Conservation (phyloP, 2,888 invertebrate species). For the Zelleria hepariella region DNA sequence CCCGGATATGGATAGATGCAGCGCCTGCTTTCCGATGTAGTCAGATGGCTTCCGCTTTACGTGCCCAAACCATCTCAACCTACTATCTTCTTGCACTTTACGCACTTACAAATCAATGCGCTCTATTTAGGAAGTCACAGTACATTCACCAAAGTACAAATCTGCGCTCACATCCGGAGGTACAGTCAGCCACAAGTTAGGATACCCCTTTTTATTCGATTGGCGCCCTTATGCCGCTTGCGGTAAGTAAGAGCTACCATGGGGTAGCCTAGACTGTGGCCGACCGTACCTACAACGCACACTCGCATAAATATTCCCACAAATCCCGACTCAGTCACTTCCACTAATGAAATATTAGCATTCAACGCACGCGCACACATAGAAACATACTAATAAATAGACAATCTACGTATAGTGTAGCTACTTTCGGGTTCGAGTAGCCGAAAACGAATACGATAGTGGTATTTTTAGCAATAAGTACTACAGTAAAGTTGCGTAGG, state of each 20-base stretch:
- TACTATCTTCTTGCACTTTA: no score
- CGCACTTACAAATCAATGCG: not conserved
- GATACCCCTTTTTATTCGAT: no score
- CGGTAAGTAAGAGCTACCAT: no score
- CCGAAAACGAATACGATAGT: not conserved
- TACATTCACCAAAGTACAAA: constrained; percentile 57
- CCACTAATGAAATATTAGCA: constrained; percentile 15
- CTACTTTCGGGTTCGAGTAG: not conserved
- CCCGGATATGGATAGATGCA: no score
- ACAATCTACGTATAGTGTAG: not conserved
- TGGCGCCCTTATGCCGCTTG: no score
- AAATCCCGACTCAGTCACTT: constrained; percentile 25
- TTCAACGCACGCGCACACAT: constrained; percentile 23
- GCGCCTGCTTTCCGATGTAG: no score
- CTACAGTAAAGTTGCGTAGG: constrained; percentile 53
- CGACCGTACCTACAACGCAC: constrained; percentile 24
- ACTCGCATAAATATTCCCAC: constrained; percentile 37
- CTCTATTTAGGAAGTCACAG: constrained; percentile 62
- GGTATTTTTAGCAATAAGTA: constrained; percentile 57
- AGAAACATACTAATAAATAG: constrained; percentile 8
- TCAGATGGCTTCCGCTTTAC: no score
- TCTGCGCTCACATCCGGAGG: constrained; percentile 66
- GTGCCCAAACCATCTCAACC: no score
- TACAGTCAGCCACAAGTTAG: constrained; percentile 20
- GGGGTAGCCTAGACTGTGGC: not conserved